Base-by-base conservation (phyloP, 1,140 invertebrate species). In the Wiebesia pumilae region DNA sequence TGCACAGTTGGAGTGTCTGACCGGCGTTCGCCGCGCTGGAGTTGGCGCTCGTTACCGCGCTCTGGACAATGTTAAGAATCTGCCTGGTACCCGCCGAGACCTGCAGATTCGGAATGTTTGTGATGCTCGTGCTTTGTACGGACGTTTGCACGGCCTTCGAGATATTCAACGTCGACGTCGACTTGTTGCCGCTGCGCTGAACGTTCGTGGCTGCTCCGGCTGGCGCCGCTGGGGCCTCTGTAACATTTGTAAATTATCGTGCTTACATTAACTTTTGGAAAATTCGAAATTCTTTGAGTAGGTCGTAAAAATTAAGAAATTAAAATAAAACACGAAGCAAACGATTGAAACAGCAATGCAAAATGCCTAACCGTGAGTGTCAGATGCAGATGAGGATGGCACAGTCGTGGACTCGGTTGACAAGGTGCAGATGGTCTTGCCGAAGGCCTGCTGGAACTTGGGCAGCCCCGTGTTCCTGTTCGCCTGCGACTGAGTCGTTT, bases 381-480 rank as follows among this genome's bases (percentile, higher is more conserved):
- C 89, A 0, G 91, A 90, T 0, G 90, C 91, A 6, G 90, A 90
- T 14, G 90, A 90, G 0, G 90, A 87, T 1, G 91, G 89, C 10
- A 90, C 89, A 27, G 90, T 91, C 4, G 92, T 88, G 0, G 79
- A 82, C 24, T 94, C 91, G 0, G 91, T 91, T 3, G 92, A 90
- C 1, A 93, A 79, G 3, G 91, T 93, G 21, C 93, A 94, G 33
- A 94, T 94, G 6, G 93, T 94, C 92, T 96, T 97, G 12, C 96
- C 96, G 90, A 97, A 97, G 6, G 96, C 96, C 91, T 97, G 96
- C 89, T 97, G 96, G 91, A 97, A 97, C 91, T 97, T 97, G 6
- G 96, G 96, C 86, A 97, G 91, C 79, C 93, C 88, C 88, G 95
- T 90, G 92, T 95, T 91, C 91, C 95, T 93, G 90, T 93, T 90